Conservation (phyloP, 2,113 vertebrate genomes). For the Aix galericulata region DNA sequence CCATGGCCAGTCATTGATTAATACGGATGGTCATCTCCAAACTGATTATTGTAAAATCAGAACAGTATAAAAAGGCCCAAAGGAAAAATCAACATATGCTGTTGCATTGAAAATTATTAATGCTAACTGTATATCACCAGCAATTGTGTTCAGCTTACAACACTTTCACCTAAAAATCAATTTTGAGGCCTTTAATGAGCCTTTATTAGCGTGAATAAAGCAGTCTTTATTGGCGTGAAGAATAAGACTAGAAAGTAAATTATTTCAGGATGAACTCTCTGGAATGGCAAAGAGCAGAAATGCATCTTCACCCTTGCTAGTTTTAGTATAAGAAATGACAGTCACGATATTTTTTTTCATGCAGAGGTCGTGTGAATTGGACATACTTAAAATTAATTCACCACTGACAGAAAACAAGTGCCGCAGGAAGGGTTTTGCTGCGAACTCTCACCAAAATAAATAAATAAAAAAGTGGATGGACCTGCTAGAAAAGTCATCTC, state of each 20-base stretch:
- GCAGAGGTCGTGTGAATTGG: neutral
- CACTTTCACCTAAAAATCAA: conserved; percentile 13
- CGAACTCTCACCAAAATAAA: neutral
- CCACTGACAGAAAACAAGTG: neutral
- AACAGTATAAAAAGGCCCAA: conserved; percentile 4
- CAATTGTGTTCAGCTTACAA: neutral
- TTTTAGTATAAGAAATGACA: neutral
- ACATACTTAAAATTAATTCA: neutral
- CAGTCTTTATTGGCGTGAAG: neutral
- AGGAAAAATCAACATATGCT: conserved; percentile 18
- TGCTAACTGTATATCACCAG: neutral
- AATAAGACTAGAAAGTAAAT: conserved; percentile 2
- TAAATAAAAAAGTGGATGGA: neutral
- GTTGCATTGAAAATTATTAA: neutral
- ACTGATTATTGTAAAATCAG: neutral
- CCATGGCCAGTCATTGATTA: neutral
- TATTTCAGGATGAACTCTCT: conserved; percentile 17
- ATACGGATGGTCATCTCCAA: neutral
- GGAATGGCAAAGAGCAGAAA: neutral
- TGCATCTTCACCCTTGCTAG: neutral
- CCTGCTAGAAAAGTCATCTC: neutral
- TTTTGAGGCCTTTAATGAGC: neutral
- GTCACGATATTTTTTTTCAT: neutral
- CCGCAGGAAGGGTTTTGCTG: neutral
- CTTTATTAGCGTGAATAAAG: neutral